Percentiles rank a stretch among this genome's conserved stretches.
These are phyloP conservation scores for Coelogynopora nodosa DNA, from an alignment of 2,888 invertebrate species.

Conservation along the genomic window DNA sequence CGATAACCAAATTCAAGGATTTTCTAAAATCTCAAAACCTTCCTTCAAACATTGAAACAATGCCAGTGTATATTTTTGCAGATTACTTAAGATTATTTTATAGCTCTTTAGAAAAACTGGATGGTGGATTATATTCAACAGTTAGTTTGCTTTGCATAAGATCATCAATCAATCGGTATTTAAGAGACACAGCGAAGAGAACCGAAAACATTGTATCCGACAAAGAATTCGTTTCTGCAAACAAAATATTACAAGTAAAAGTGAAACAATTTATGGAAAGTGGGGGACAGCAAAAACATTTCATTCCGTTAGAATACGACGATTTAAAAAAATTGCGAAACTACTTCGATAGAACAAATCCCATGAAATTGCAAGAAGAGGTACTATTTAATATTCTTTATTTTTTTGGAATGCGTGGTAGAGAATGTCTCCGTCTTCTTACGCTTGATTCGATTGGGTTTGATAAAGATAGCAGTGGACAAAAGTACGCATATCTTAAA, in stretches of 20 bases:
- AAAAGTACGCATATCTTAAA: neutral
- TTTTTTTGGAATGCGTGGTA: conserved; percentile 9
- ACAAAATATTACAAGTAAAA: conserved; percentile 28
- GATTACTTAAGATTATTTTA: conserved; percentile 17
- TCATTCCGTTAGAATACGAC: conserved; percentile 4
- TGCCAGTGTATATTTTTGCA: conserved; percentile 9
- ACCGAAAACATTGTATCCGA: conserved; percentile 28
- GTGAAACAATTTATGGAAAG: conserved; percentile 7
- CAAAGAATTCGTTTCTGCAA: conserved; percentile 27
- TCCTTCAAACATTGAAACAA: conserved; percentile 19
- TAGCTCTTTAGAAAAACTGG: conserved; percentile 18
- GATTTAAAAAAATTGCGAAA: conserved; percentile 26
- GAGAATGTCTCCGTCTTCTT: neutral
- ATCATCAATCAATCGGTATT: conserved; percentile 18
- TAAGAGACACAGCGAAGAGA: conserved; percentile 20
- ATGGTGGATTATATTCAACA: conserved; percentile 5
- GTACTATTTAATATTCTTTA: conserved; percentile 18
- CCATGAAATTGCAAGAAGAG: conserved; percentile 17
- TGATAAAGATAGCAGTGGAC: neutral
- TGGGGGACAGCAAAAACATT: conserved; percentile 25
- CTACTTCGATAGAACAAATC: conserved; percentile 24
- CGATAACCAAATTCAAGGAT: neutral
- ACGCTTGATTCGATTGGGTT: neutral
- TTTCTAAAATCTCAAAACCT: neutral
- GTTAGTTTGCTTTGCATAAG: conserved; percentile 26